Evolutionary conservation across 1,140 invertebrate genomes (phyloP).

Genomic region (Orchestia grillus): DNA sequence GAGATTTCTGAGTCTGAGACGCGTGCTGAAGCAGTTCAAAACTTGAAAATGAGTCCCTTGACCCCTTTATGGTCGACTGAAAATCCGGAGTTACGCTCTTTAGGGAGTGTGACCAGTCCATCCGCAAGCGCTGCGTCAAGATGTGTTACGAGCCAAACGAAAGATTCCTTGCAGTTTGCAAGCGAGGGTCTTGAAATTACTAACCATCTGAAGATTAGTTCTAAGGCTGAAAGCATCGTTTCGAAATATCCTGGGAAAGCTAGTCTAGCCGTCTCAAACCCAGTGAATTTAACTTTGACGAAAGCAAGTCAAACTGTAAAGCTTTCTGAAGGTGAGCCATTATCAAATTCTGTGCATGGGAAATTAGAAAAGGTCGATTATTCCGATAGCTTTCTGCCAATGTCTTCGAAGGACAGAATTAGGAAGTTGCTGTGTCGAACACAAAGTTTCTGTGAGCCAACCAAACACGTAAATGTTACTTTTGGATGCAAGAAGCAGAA

Average conservation of each 20-base stretch:
- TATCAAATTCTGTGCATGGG: neutral
- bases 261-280: neutral
- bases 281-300: neutral
- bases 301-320: neutral
- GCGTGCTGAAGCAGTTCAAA: neutral
- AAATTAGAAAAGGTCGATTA: neutral
- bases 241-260: neutral
- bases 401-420: neutral
- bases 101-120: neutral
- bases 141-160: neutral
- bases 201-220: neutral
- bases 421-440: slow-evolving; percentile 13
- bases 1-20: neutral
- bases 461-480: neutral
- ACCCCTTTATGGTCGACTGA: neutral
- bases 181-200: neutral
- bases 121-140: neutral
- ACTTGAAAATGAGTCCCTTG: neutral
- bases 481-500: neutral
- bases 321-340: neutral
- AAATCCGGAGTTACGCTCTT: neutral
- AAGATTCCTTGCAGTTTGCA: neutral
- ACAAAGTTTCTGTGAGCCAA: neutral
- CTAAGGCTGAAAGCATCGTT: neutral
- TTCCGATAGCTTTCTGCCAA: neutral